Evolutionary conservation across 64 coral and sea anemone genomes (phyloP).

Genomic region (Montipora sp.): DNA sequence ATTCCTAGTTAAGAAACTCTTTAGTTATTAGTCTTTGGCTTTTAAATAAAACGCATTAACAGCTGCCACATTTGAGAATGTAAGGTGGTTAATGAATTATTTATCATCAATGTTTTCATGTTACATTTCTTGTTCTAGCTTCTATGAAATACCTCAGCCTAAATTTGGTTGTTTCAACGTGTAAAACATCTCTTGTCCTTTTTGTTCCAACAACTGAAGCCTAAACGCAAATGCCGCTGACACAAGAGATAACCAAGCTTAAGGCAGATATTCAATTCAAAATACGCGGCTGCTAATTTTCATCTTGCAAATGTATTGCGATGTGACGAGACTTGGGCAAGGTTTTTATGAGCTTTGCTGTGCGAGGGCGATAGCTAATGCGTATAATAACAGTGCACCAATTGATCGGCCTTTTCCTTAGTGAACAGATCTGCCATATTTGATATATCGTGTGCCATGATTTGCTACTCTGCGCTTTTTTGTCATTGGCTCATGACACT

Average conservation of each 20-base stretch:
- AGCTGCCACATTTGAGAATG: neutral
- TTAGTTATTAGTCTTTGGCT: neutral
- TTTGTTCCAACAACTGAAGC: neutral
- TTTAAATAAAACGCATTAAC: neutral
- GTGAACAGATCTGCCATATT: no score
- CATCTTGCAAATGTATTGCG: no score
- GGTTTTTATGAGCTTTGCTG: no score
- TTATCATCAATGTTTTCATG: neutral
- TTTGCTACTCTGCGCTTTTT: no score
- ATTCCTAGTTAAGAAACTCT: neutral
- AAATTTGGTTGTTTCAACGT: neutral
- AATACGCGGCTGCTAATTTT: neutral
- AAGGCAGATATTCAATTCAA: neutral
- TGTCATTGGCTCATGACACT: no score
- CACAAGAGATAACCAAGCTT: neutral
- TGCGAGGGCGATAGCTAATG: no score
- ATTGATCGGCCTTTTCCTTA: no score
- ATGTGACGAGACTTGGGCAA: no score
- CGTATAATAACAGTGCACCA: no score
- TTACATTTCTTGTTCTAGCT: neutral
- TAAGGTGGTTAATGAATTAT: slow-evolving; percentile 18
- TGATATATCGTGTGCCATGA: no score
- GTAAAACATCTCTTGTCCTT: neutral
- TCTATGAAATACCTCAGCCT: neutral
- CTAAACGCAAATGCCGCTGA: neutral